phyloP scores from a whole-genome alignment of 2,113 vertebrate species.

The Antigone vipio region DNA sequence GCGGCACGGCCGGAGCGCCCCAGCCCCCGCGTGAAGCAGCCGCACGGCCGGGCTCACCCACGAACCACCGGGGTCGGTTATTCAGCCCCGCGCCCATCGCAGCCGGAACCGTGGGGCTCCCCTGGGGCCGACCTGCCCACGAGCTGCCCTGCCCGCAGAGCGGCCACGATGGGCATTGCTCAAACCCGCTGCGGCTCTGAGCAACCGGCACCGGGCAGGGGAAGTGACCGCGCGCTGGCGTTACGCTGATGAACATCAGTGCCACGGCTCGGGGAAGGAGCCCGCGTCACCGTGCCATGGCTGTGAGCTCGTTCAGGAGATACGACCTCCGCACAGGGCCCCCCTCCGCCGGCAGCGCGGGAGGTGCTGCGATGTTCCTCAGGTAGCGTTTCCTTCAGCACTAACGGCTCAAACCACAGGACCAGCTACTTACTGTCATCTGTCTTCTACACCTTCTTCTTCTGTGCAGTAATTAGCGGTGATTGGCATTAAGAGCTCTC shows the following conservation, averaged over 20 bases:
- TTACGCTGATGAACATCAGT: fast-evolving
- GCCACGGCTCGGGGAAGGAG: not conserved
- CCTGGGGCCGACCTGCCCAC: fast-evolving
- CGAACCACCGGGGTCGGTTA: not conserved
- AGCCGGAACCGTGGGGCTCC: fast-evolving
- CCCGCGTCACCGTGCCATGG: fast-evolving
- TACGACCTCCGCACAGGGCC: fast-evolving
- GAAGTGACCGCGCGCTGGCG: fast-evolving
- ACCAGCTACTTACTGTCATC: fast-evolving
- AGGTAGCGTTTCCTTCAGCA: not conserved
- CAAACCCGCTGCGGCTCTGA: not conserved
- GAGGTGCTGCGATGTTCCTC: not conserved
- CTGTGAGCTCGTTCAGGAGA: not conserved
- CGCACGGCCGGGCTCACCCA: fast-evolving
- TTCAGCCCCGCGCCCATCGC: not conserved
- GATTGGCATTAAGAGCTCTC: fast-evolving
- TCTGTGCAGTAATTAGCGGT: fast-evolving
- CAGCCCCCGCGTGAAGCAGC: fast-evolving
- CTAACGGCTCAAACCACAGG: not conserved
- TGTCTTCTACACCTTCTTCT: not conserved
- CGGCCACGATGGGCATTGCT: not conserved
- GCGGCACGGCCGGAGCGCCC: not conserved
- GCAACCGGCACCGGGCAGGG: not conserved
- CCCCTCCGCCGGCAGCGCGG: not conserved
- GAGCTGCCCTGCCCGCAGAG: not conserved